Base-by-base conservation (phyloP, 2,797 vertebrate genomes). In the Ctenochaetus hawaiiensis region DNA sequence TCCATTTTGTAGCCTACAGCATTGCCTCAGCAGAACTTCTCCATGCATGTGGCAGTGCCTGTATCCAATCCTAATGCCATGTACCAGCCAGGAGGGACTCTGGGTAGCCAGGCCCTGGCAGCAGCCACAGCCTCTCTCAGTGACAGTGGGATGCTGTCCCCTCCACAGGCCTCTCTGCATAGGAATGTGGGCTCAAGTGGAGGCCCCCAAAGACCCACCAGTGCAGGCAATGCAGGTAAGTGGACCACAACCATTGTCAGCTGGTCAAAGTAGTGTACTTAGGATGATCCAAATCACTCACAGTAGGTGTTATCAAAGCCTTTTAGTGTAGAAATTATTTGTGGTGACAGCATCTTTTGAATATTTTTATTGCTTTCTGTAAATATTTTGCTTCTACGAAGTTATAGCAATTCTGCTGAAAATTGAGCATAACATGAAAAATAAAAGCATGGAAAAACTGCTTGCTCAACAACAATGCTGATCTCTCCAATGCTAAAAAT, bases 41-140 rank as follows among this genome's bases (percentile, higher is more conserved):
- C 98, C 65, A 99, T 99, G 98, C 98, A 98, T 59, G 98, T 99
- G 94, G 98, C 98, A 0, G 97, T 99, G 82, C 98, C 98, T 0
- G 97, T 99, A 84, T 97, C 97, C 93, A 98, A 97, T 84, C 97
- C 96, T 72, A 98, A 95, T 89, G 94, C 96, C 93, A 95, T 99
- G 94, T 99, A 99, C 96, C 97, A 96, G 92, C 96, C 96, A 2
- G 97, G 97, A 82, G 96, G 95, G 82, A 95, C 95, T 80, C 96
- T 99, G 44, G 96, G 97, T 80, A 96, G 96, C 75, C 96, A 97
- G 17, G 96, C 96, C 26, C 89, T 99, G 94, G 96, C 96, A 64
- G 95, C 95, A 22, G 96, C 96, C 91, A 94, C 95, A 41, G 96
- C 96, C 59, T 95, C 98, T 0, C 92, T 99, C 89, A 95, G 96